Evolutionary conservation across 2,113 vertebrate species (phyloP).

Genomic region (Gasterosteus aculeatus): DNA sequence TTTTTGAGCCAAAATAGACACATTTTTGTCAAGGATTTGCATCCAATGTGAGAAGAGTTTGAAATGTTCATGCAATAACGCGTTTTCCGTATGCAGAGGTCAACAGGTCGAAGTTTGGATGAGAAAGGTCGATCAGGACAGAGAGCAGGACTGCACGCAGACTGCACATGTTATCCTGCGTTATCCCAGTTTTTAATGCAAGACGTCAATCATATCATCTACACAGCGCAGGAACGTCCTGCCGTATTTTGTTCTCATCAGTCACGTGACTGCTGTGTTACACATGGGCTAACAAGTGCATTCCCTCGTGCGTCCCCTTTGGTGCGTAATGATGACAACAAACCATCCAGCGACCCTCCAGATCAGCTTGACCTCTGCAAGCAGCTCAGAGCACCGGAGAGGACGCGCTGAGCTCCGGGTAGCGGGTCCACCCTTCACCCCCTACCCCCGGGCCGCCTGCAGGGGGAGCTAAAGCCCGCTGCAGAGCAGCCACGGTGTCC

Average conservation of each 20-base stretch:
- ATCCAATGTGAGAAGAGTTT: neutral
- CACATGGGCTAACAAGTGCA: no score
- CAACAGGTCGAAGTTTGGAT: neutral
- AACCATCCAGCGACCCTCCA: no score
- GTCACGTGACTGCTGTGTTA: no score
- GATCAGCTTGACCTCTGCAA: neutral
- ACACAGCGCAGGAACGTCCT: neutral
- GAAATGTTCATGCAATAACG: neutral
- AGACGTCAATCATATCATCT: neutral
- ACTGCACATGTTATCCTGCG: no score
- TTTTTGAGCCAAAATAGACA: neutral
- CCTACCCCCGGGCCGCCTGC: neutral
- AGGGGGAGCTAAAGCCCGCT: constrained; percentile 38
- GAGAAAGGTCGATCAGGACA: neutral
- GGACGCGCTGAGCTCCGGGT: neutral
- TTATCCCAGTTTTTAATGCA: neutral
- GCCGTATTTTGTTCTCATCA: no score
- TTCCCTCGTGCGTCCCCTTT: no score
- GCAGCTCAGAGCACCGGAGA: neutral
- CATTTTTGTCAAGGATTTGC: neutral
- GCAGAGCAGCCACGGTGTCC: neutral
- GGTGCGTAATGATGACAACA: no score
- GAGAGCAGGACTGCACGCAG: no score
- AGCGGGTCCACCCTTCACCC: constrained; percentile 8
- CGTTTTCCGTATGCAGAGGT: neutral